Evolutionary conservation across 2,113 vertebrate genomes (phyloP).

Genomic region (Tricholaema leucomelas): DNA sequence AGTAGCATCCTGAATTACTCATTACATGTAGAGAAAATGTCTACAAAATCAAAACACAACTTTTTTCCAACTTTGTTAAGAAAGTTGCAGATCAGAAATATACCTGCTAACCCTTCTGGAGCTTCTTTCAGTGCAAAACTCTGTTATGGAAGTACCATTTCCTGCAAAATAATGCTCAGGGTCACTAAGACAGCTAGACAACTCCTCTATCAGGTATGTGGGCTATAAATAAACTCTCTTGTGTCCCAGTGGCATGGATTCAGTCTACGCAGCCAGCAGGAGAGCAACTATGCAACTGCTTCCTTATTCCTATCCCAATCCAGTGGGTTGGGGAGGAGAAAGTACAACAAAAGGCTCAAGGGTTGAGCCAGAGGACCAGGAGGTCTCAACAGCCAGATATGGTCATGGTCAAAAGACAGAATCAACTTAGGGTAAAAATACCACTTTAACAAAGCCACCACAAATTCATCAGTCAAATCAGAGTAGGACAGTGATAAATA

Average conservation of each 20-base stretch:
- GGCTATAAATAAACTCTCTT: not conserved
- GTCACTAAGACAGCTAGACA: not conserved
- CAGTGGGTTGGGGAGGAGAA: no score
- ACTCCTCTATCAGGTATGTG: not conserved
- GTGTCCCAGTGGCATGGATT: not conserved
- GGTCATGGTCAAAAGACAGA: no score
- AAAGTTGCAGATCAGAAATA: not conserved
- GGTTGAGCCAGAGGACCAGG: no score
- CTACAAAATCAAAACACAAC: not conserved
- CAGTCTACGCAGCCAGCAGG: no score
- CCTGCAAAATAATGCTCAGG: not conserved
- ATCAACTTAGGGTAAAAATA: no score
- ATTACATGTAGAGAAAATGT: not conserved
- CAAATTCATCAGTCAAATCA: no score
- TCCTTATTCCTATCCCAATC: no score
- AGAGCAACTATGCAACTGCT: no score
- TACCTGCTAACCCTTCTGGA: not conserved
- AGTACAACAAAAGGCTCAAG: no score
- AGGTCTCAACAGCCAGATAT: no score
- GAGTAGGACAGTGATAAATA: no score
- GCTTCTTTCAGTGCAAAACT: not conserved
- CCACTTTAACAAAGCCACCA: no score
- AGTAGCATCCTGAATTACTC: not conserved
- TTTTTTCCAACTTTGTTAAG: not conserved
- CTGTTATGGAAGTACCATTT: accelerated